phyloP scores from a whole-genome alignment of 2,888 invertebrate genomes.

The Drosophila falleni region DNA sequence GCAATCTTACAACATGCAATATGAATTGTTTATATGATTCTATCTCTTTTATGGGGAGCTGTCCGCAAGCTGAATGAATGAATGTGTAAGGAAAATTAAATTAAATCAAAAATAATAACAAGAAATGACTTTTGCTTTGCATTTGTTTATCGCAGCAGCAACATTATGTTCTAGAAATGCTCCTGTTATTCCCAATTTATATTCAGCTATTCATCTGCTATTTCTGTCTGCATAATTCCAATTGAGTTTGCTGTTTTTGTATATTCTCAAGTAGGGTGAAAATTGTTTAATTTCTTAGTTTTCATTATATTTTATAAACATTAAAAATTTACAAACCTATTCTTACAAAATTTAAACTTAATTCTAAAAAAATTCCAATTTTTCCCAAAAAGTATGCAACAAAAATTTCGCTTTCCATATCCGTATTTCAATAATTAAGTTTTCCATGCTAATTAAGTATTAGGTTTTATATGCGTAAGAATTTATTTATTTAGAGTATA shows the following conservation, averaged over 20 bases:
- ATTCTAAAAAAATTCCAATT: too few relatives aligned
- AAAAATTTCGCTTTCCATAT: background rate
- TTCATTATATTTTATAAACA: background rate
- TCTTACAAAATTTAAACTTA: background rate
- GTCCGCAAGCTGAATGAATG: constrained; percentile 36
- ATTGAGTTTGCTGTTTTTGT: background rate
- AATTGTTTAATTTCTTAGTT: background rate
- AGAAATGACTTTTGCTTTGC: constrained; percentile 9
- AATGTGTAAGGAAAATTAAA: constrained; percentile 36
- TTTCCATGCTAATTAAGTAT: background rate
- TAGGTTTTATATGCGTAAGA: background rate
- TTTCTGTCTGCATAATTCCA: constrained; percentile 13
- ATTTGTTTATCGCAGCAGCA: constrained; percentile 11
- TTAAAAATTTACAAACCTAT: too few relatives aligned
- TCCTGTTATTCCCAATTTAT: background rate
- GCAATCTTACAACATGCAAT: constrained; percentile 36
- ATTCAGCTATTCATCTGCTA: constrained; percentile 2
- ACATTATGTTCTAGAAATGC: background rate
- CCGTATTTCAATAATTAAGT: background rate
- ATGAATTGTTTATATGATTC: constrained; percentile 40
- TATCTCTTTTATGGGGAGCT: constrained; percentile 22
- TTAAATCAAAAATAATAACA: constrained; percentile 47
- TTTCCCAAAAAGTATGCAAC: constrained; percentile 48
- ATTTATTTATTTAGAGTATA: too few relatives aligned
- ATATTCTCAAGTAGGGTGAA: background rate